Base-by-base conservation (phyloP, 2,113 vertebrate species). In the Dolichotis patagonum region DNA sequence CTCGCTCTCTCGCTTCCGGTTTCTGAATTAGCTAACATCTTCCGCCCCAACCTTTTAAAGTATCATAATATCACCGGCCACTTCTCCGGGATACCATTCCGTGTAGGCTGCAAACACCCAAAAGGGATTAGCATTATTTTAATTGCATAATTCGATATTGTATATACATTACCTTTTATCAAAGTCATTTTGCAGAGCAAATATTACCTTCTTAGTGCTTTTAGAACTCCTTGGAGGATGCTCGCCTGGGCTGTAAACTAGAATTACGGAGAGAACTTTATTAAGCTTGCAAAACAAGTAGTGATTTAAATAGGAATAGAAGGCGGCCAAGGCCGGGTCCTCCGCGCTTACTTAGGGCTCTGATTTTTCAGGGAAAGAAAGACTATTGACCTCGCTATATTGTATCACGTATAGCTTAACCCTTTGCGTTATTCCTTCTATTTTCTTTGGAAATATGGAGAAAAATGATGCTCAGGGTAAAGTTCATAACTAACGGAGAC, bases 201-300 rank as follows among this genome's bases (percentile, higher is more conserved):
- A 97, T 97, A 98, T 97, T 98, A 98, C 85, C 93, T 98, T 97
- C 96, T 93, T 94, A 94, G 92, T 88, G 97, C 90, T 97, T 98
- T 98, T 97, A 97, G 88, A 97, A 97, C 93, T 95, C 97, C 96
- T 97, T 87, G 69, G 95, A 96, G 97, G 94, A 90, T 90, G 80
- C 87, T 86, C 58, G 65, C 92, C 26, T 63, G 65, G 67, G 90
- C 96, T 96, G 82, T 96, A 97, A 97, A 92, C 87, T 86, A 95
- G 96, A 96, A 97, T 98, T 96, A 94, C 94, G 95, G 82, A 95
- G 89, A 89, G 87, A 97, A 94, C 91, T 97, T 97, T 89, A 95
- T 97, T 97, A 97, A 95, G 90, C 73, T 94, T 94, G 71, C 85
- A 96, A 94, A 97, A 88, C 96, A 96, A 96, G 87, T 67, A 88